Conservation (phyloP, 2,797 vertebrate genomes). For the Cottoperca gobio region DNA sequence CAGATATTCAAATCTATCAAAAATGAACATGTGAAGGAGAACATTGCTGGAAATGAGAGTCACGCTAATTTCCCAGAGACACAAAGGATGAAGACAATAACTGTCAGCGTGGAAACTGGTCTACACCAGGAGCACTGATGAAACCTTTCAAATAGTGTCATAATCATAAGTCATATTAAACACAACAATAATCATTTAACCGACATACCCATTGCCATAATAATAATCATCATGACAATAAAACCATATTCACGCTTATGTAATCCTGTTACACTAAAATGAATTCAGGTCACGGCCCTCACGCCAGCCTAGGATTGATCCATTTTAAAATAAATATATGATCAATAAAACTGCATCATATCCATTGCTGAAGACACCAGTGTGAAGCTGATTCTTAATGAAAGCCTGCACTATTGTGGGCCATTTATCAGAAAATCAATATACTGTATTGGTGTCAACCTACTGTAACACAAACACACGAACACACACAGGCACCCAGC, state of each 20-base stretch:
- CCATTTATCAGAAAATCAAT: slow-evolving; percentile 54
- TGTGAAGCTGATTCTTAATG: slow-evolving; percentile 35
- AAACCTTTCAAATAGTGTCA: slow-evolving; percentile 14
- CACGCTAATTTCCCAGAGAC: slow-evolving; percentile 5
- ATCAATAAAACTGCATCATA: slow-evolving; percentile 47
- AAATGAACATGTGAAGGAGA: slow-evolving; percentile 36
- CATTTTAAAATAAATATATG: slow-evolving; percentile 18
- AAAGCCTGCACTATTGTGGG: slow-evolving; percentile 17
- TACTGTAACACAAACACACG: not conserved
- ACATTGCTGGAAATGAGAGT: slow-evolving; percentile 30
- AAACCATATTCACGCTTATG: not conserved
- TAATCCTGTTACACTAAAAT: slow-evolving; percentile 6
- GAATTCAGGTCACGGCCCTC: slow-evolving; percentile 1
- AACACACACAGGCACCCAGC: slow-evolving; percentile 4
- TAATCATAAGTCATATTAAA: not conserved
- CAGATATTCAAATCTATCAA: slow-evolving; percentile 49
- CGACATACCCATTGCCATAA: not conserved
- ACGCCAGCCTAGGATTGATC: slow-evolving; percentile 24
- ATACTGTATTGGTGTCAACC: slow-evolving; percentile 23
- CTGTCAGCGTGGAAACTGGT: slow-evolving; percentile 3
- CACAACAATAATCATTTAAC: not conserved
- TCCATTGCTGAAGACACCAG: slow-evolving; percentile 28
- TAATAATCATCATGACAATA: slow-evolving; percentile 16
- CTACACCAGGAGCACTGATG: not conserved
- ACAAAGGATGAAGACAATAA: slow-evolving; percentile 18